Base-by-base conservation (phyloP, 2,888 invertebrate genomes). In the Meteorus colon region DNA sequence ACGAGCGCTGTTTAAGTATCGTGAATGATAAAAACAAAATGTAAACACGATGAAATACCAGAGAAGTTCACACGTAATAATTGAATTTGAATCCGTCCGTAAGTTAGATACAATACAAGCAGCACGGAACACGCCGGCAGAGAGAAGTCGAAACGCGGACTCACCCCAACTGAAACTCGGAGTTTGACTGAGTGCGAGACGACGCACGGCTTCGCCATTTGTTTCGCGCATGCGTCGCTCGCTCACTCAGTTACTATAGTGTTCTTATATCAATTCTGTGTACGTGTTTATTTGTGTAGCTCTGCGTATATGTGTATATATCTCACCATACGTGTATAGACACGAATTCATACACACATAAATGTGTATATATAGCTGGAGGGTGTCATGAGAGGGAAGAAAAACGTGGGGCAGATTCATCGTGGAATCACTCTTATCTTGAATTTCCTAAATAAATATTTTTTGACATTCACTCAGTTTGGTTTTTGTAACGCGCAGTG, bases 111-210 rank as follows among this genome's bases (percentile, higher is more conserved):
- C 45, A 48, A 68, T 51, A 48, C 48, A 14, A 66, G 19, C 37
- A 27, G 60, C 65, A 31, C 34, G 19, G 70, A 70, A 62, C 77
- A 79, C 80, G 77, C 73, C 76, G 76, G 71, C 74, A 69, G 71
- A 74, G 66, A 75, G 75, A 77, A 67, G 80, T 76, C 73, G 73
- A 81, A 83, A 81, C 86, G 84, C 86, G 86, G n/a, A 82, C 82
- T 83, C 81, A 86, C 86, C 87, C 86, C 85, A 84, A 78, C 80
- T 78, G 83, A 83, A 48, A 78, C 83, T 84, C 84, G 87, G 87
- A 86, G 86, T 84, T 84, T 82, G 83, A 89, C 88, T 89, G 86
- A 86, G 80, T 81, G 79, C 78, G 82, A 82, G 77, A 81, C 80
- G 81, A 81, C 79, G 79, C 81, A 81, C 79, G 81, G 79, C 81